These are phyloP conservation scores for Drosophila putrida DNA, from an alignment of 2,888 invertebrate genomes.

Conservation along the genomic window DNA sequence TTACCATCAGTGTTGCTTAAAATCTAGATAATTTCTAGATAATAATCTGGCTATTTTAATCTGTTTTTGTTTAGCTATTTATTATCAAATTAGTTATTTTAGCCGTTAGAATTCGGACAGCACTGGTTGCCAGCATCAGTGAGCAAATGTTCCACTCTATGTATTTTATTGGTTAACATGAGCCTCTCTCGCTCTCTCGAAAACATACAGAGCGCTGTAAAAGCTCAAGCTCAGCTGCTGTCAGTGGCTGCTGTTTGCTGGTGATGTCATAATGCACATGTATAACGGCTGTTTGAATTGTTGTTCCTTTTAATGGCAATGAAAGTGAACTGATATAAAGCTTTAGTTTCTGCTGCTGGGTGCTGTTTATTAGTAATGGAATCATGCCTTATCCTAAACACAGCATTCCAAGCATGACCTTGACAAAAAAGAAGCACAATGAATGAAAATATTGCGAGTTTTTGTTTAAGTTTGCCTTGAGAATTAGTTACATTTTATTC, in stretches of 20 bases:
- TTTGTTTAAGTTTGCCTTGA: slow-evolving; percentile 71
- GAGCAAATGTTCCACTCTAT: not conserved
- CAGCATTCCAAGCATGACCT: slow-evolving; percentile 42
- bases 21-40: no score
- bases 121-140: not conserved
- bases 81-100: no score
- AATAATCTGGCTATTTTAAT: no score
- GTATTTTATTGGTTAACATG: slow-evolving; percentile 1
- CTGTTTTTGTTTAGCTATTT: no score
- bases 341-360: slow-evolving; percentile 14
- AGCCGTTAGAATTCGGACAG: no score
- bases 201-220: slow-evolving; percentile 27
- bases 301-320: slow-evolving; percentile 28
- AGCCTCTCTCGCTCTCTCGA: slow-evolving; percentile 15
- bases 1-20: not conserved
- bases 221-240: slow-evolving; percentile 49
- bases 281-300: slow-evolving; percentile 53
- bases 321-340: slow-evolving; percentile 43
- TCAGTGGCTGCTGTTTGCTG: slow-evolving; percentile 10
- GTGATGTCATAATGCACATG: slow-evolving; percentile 61
- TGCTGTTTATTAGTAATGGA: slow-evolving; percentile 26
- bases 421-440: slow-evolving; percentile 23
- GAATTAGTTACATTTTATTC: slow-evolving; percentile 82
- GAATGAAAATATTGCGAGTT: slow-evolving; percentile 21
- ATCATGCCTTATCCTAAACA: slow-evolving; percentile 59